Evolutionary conservation across 1,140 invertebrate species (phyloP).

Genomic region (Nasonia longicornis): DNA sequence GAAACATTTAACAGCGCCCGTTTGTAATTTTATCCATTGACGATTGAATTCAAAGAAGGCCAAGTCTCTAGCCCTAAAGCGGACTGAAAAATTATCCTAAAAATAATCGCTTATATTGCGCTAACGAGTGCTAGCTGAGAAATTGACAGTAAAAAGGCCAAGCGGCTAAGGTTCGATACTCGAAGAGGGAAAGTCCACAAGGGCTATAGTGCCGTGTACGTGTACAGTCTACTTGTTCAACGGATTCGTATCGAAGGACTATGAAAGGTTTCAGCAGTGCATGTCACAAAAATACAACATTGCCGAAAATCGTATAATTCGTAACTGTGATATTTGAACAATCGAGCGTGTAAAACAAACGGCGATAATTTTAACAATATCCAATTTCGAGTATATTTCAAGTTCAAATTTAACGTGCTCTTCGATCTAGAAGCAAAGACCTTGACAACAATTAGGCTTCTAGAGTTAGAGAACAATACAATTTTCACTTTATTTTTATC

Average conservation of each 20-base stretch:
- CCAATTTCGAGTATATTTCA: neutral
- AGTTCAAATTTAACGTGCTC: neutral
- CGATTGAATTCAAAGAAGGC: constrained; percentile 45
- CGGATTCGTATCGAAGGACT: neutral
- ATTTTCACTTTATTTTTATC: constrained; percentile 18
- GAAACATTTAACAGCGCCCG: neutral
- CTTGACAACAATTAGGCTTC: neutral
- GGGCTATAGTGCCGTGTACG: constrained; percentile 24
- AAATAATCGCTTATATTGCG: constrained; percentile 27
- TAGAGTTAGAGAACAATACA: constrained; percentile 25
- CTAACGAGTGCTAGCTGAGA: constrained; percentile 45
- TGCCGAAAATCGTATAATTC: neutral
- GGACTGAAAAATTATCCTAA: constrained; percentile 16
- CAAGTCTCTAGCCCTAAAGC: neutral
- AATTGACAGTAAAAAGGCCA: constrained; percentile 61
- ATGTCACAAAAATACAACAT: neutral
- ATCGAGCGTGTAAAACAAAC: neutral
- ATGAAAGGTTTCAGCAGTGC: neutral
- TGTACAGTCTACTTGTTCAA: constrained; percentile 14
- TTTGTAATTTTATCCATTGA: constrained; percentile 20
- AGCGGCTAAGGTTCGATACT: constrained; percentile 47
- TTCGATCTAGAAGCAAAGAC: neutral
- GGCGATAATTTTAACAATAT: neutral
- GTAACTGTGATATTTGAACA: neutral
- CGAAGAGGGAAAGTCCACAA: constrained; percentile 43